A percentile compares a stretch with the other conserved stretches of the same genome.
These are phyloP conservation scores for Seriola quinqueradiata DNA, from an alignment of 2,113 vertebrate genomes.

Conservation along the genomic window DNA sequence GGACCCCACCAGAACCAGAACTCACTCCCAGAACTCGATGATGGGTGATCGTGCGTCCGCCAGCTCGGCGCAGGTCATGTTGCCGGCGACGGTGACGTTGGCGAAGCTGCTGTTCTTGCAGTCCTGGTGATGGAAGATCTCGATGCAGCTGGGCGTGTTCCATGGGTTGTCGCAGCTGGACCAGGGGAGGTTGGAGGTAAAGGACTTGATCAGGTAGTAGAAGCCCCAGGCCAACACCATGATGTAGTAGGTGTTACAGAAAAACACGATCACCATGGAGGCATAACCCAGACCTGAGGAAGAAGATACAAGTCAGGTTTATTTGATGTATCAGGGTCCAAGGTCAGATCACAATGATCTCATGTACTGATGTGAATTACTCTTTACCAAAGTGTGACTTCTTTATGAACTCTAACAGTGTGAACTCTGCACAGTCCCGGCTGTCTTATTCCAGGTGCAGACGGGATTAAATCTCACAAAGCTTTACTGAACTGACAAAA, in stretches of 20 bases:
- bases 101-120: slow-evolving; percentile 78
- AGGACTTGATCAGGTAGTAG: slow-evolving; percentile 89
- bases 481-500: too few species aligned
- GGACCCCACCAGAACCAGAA: slow-evolving; percentile 23
- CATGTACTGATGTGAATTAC: too few species aligned
- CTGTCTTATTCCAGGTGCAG: too few species aligned
- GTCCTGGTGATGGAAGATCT: slow-evolving; percentile 79
- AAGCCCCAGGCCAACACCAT: slow-evolving; percentile 90
- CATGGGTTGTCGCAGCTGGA: slow-evolving; percentile 85
- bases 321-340: too few species aligned
- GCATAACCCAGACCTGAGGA: slow-evolving; percentile 84
- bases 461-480: too few species aligned
- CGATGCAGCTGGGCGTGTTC: slow-evolving; percentile 85
- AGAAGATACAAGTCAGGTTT: not conserved
- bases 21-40: slow-evolving; percentile 89
- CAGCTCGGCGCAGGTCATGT: slow-evolving; percentile 82
- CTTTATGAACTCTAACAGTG: too few species aligned
- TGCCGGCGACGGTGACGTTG: slow-evolving; percentile 73
- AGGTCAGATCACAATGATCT: too few species aligned
- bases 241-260: slow-evolving; percentile 91
- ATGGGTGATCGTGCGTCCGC: slow-evolving; percentile 79
- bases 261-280: slow-evolving; percentile 90
- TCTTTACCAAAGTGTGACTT: too few species aligned
- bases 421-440: too few species aligned
- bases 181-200: slow-evolving; percentile 84